Evolutionary conservation across 2,888 invertebrate genomes (phyloP).

Genomic region (Chesias legatella): DNA sequence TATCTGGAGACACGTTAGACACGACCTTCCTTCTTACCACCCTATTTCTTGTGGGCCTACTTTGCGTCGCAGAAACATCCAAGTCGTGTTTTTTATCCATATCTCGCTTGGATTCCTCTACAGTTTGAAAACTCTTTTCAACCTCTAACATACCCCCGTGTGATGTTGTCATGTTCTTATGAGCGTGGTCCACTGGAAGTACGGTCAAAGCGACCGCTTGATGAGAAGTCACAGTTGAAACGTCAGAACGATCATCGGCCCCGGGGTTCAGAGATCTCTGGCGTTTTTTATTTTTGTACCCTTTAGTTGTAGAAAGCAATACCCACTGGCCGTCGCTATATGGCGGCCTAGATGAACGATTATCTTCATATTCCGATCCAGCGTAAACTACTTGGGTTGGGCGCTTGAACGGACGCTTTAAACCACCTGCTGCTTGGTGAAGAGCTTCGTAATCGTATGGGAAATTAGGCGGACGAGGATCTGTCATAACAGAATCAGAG

Average conservation of each 20-base stretch:
- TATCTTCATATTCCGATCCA: constrained; percentile 61
- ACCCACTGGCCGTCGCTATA: constrained; percentile 89
- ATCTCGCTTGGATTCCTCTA: constrained; percentile 80
- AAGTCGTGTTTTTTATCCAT: constrained; percentile 63
- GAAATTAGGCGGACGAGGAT: constrained; percentile 70
- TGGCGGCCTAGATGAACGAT: constrained; percentile 74
- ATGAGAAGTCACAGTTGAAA: constrained; percentile 65
- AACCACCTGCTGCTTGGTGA: constrained; percentile 47
- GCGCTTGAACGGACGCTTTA: constrained; percentile 59
- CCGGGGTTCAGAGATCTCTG: constrained; percentile 59
- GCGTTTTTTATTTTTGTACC: constrained; percentile 81
- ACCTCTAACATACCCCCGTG: constrained; percentile 89
- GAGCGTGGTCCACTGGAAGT: constrained; percentile 84
- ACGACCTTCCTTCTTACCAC: constrained; percentile 55
- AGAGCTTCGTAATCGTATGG: constrained; percentile 71
- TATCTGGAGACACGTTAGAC: constrained; percentile 67
- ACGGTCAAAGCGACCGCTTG: constrained; percentile 84
- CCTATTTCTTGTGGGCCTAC: constrained; percentile 52
- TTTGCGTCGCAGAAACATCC: constrained; percentile 48
- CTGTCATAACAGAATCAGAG: constrained; percentile 70
- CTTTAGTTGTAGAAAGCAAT: constrained; percentile 87
- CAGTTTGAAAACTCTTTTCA: constrained; percentile 85
- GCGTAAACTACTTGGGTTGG: constrained; percentile 76
- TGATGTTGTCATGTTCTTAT: constrained; percentile 82
- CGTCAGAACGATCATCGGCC: constrained; percentile 46